phyloP scores from a whole-genome alignment of 2,888 invertebrate species.

The Osmoderma eremita region DNA sequence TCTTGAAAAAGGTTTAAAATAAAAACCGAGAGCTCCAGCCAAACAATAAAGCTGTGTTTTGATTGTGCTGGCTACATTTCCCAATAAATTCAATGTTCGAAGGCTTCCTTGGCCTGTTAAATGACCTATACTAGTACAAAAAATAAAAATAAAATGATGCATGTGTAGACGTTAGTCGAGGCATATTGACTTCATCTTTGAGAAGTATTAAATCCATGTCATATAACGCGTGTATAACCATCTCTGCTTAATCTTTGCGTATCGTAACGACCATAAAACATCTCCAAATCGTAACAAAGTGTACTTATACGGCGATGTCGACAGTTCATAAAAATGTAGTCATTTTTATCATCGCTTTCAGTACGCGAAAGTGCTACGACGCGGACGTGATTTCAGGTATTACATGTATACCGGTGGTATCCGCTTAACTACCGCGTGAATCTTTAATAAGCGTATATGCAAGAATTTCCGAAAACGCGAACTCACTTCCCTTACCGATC shows the following conservation, averaged over 20 bases:
- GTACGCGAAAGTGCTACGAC: conserved; percentile 15
- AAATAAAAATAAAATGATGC: no score
- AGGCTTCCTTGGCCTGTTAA: no score
- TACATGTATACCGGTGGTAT: conserved; percentile 7
- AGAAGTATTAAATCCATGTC: conserved; percentile 14
- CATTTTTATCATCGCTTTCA: conserved; percentile 21
- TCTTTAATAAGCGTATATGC: conserved; percentile 34
- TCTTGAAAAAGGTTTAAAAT: no score
- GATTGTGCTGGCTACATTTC: no score
- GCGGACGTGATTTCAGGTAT: conserved; percentile 31
- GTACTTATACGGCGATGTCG: conserved; percentile 19
- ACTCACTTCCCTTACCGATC: conserved; percentile 32
- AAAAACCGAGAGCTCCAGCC: no score
- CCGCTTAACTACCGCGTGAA: conserved; percentile 32
- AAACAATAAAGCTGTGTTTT: no score
- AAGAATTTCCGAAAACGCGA: conserved; percentile 31
- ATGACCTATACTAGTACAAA: no score
- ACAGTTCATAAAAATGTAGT: conserved; percentile 34
- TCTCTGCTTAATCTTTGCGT: conserved; percentile 6
- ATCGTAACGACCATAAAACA: conserved; percentile 26
- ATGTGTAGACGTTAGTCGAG: no score
- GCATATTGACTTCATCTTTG: no score
- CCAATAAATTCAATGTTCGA: no score
- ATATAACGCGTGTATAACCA: conserved; percentile 19
- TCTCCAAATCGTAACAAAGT: conserved; percentile 34